phyloP scores from a whole-genome alignment of 2,888 invertebrate species.

The Papilio demoleus region DNA sequence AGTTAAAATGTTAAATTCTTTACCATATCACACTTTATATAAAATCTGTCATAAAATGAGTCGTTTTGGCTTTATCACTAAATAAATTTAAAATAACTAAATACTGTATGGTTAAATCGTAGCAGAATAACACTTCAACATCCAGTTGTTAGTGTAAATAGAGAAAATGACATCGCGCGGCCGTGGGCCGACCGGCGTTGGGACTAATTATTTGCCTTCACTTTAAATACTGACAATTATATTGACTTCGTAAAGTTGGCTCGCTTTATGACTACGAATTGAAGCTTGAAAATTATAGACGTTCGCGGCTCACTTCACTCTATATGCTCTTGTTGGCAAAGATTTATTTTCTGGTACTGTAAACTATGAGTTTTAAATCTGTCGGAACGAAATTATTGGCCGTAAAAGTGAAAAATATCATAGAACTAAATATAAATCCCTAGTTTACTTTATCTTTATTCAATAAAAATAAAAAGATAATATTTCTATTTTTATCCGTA shows the following conservation, averaged over 20 bases:
- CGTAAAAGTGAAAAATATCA: neutral
- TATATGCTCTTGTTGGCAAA: constrained; percentile 15
- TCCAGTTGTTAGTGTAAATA: constrained; percentile 54
- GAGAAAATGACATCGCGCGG: constrained; percentile 50
- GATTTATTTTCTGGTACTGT: constrained; percentile 20
- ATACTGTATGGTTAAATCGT: constrained; percentile 6
- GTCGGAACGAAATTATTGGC: neutral
- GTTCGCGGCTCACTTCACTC: constrained; percentile 3
- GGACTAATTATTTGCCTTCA: constrained; percentile 69
- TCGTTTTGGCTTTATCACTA: no score
- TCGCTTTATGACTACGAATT: constrained; percentile 32
- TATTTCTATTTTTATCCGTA: no score
- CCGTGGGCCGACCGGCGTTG: constrained; percentile 23
- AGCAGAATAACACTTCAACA: constrained; percentile 55
- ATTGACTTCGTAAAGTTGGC: constrained; percentile 47
- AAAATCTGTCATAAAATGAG: no score
- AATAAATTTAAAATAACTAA: no score
- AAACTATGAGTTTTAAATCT: neutral
- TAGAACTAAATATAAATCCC: neutral
- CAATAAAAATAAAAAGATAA: no score
- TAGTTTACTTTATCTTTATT: no score
- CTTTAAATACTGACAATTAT: constrained; percentile 66
- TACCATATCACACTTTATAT: no score
- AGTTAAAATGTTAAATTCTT: no score
- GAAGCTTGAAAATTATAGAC: constrained; percentile 35